Percentiles rank a stretch among this genome's conserved stretches.
phyloP scores from a whole-genome alignment of 2,113 vertebrate species.

The Apteryx owenii region DNA sequence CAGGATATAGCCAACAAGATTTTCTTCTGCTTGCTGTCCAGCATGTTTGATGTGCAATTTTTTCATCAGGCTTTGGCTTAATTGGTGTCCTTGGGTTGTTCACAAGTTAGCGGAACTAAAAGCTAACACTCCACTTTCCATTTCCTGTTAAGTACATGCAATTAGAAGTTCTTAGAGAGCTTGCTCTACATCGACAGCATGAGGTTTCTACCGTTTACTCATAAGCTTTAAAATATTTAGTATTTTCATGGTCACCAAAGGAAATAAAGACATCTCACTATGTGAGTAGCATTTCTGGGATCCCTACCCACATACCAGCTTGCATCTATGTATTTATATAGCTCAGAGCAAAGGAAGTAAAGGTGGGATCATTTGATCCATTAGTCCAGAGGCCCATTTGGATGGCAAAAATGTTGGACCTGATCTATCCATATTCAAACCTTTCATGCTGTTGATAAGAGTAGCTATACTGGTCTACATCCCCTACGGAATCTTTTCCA shows the following conservation, averaged over 20 bases:
- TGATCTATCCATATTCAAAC: background rate
- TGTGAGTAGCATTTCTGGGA: background rate
- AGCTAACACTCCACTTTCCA: background rate
- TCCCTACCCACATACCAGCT: no score
- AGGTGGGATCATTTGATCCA: background rate
- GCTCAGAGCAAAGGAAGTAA: background rate
- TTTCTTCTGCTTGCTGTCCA: background rate
- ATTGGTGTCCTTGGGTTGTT: background rate
- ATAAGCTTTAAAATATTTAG: background rate
- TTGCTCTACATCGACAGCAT: background rate
- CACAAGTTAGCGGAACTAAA: background rate
- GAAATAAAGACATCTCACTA: background rate
- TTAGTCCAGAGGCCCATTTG: background rate
- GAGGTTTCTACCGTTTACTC: background rate
- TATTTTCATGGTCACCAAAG: background rate
- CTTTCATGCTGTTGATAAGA: fast-evolving
- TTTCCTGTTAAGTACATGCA: background rate
- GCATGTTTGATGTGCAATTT: background rate
- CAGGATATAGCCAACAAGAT: background rate
- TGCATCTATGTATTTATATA: background rate
- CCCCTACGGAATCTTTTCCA: background rate
- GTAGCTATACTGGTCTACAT: background rate
- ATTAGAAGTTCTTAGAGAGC: background rate
- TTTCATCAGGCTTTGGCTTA: background rate
- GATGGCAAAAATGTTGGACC: background rate